Evolutionary conservation across 2,888 invertebrate species (phyloP).

Genomic region (Drosophila vallismaia): DNA sequence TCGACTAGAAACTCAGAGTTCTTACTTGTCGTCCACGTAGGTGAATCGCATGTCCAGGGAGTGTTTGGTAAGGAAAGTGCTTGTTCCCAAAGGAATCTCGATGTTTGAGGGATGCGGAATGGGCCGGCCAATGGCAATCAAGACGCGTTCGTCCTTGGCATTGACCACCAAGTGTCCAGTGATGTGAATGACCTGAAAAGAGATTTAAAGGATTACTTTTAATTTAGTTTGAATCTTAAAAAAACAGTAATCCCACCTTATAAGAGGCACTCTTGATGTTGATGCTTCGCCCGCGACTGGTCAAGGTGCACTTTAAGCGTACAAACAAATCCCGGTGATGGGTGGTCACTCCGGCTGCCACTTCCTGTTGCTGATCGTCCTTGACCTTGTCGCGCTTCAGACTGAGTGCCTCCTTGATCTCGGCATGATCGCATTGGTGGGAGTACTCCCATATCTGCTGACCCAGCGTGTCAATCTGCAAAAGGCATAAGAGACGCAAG

Average conservation of each 20-base stretch:
- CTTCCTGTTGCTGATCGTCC: slow-evolving; percentile 75
- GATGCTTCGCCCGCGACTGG: slow-evolving; percentile 96
- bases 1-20: background rate
- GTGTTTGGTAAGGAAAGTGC: slow-evolving; percentile 96
- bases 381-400: slow-evolving; percentile 82
- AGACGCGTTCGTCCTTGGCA: slow-evolving; percentile 84
- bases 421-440: slow-evolving; percentile 97
- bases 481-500: slow-evolving; percentile 10
- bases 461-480: slow-evolving; percentile 97
- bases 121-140: slow-evolving; percentile 82
- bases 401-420: slow-evolving; percentile 88
- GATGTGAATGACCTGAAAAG: slow-evolving; percentile 92
- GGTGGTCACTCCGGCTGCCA: slow-evolving; percentile 76
- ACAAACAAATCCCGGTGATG: slow-evolving; percentile 83
- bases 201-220: background rate
- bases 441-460: slow-evolving; percentile 97
- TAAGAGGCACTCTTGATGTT: slow-evolving; percentile 98
- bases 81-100: slow-evolving; percentile 93
- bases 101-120: slow-evolving; percentile 90
- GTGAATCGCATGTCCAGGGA: slow-evolving; percentile 97
- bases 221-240: background rate
- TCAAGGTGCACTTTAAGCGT: slow-evolving; percentile 96
- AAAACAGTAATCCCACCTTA: slow-evolving; percentile 89
- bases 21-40: slow-evolving; percentile 96
- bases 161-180: slow-evolving; percentile 90